A percentile compares a stretch with the other conserved stretches of the same genome.
phyloP scores from a whole-genome alignment of 2,113 vertebrate species.

The Sylvietta virens region DNA sequence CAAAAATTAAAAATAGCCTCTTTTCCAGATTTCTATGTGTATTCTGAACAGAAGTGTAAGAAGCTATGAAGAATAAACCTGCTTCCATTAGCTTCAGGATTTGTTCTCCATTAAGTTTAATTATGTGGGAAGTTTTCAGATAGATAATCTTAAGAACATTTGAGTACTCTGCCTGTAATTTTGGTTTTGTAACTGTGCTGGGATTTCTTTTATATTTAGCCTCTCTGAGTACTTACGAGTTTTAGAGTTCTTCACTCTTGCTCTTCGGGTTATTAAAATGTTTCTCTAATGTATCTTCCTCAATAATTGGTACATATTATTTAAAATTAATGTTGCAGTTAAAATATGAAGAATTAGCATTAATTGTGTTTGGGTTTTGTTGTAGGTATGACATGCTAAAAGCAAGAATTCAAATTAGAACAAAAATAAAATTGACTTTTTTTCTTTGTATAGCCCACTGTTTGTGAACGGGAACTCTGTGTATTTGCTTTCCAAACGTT shows the following conservation, averaged over 20 bases:
- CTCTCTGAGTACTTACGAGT: not conserved
- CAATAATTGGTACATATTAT: not conserved
- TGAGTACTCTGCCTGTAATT: not conserved
- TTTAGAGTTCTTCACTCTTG: not conserved
- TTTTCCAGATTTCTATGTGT: not conserved
- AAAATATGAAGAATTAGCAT: not conserved
- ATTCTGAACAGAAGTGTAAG: not conserved
- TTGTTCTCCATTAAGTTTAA: not conserved
- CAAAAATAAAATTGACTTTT: not conserved
- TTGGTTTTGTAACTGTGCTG: not conserved
- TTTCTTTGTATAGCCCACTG: conserved; percentile 77
- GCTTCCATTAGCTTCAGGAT: not conserved
- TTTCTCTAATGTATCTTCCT: not conserved
- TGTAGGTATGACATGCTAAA: not conserved
- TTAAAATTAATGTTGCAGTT: not conserved
- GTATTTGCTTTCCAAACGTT: conserved; percentile 92
- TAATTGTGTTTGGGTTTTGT: not conserved
- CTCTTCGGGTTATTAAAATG: not conserved
- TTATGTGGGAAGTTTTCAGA: not conserved
- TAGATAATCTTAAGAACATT: not conserved
- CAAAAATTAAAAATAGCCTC: not conserved
- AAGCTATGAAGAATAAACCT: not conserved
- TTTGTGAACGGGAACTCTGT: conserved; percentile 89
- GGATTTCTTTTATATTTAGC: not conserved
- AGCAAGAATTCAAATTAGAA: not conserved